Evolutionary conservation across 2,113 vertebrate genomes (phyloP), one percentile per base, ranked within the genome.

Genomic region (Halichoeres trimaculatus): DNA sequence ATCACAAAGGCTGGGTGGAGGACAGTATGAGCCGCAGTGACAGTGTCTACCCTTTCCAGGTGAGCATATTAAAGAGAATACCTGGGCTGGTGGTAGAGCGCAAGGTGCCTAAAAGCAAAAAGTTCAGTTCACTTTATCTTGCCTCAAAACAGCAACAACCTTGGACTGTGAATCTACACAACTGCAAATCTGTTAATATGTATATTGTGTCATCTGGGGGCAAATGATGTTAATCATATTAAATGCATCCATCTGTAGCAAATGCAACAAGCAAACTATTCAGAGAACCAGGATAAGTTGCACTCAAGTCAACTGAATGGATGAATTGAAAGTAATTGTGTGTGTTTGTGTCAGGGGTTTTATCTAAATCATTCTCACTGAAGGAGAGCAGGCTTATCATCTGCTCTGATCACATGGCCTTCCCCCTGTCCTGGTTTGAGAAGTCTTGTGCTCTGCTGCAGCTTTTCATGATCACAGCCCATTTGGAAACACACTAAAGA

Each of bases 1-100:
- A 96, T 93, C 96, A 96, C 35, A 99, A 99, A 85, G 96, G 96
- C 5, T 99, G 98, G 98, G 96, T 99, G 92, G 98, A 99, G 66
- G 98, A 99, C 77, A 95, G 91, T 75, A 93, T 98, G 94, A 95
- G 95, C 74, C 95, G 97, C 89, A 95, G 93, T 79, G 98, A 99
- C 91, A 96, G 94, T 87, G 96, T 98, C 88, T 99, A 98, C 91
- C 95, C 97, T 87, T 99, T 98, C 89, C 97, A 98, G 97, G 98
- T 98, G 92, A 96, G 93, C 51, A 72, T 53, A 13, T 56, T 35
- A 2, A 30, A 23, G 26, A 17, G 40, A 54, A 38, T 5, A n/a
- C 26, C 16, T 17, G n/a, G 10, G 5, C 26, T 59, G 22, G 22
- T 38, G 10, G 63, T 55, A 20, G 1, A 2, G 23, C 66, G 8